Evolutionary conservation across 2,888 invertebrate species (phyloP).

Genomic region (Stenchaetothrips biformis): DNA sequence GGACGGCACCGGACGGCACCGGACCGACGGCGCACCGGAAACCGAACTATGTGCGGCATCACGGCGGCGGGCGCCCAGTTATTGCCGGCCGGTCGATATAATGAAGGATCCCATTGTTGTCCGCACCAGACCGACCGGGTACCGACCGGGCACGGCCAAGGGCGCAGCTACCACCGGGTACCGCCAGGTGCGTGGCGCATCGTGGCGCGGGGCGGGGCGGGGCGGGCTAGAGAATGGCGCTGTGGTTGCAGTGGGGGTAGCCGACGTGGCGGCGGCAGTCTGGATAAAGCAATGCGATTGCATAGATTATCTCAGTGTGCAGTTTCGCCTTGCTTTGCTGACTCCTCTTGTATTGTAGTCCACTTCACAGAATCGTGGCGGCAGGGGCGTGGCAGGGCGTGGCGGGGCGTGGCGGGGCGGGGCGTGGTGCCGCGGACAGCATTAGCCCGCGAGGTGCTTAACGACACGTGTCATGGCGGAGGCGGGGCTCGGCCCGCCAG

Average conservation of each 20-base stretch:
- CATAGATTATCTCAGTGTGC: not conserved
- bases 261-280: too few species aligned
- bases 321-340: too few species aligned
- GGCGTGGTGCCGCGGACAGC: too few species aligned
- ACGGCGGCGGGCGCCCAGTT: not conserved
- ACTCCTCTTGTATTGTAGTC: not conserved
- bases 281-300: not conserved
- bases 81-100: not conserved
- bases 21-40: not conserved
- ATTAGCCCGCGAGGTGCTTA: too few species aligned
- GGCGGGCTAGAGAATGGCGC: not conserved
- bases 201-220: not conserved
- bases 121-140: not conserved
- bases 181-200: not conserved
- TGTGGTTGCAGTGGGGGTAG: too few species aligned
- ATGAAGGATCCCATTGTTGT: conserved; percentile 21
- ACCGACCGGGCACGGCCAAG: too few species aligned
- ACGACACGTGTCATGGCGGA: too few species aligned
- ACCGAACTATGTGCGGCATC: not conserved
- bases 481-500: not conserved
- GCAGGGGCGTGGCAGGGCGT: too few species aligned
- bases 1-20: not conserved
- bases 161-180: not conserved
- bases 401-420: too few species aligned
- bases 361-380: not conserved